A percentile compares a stretch with the other conserved stretches of the same genome.
Evolutionary conservation across 2,113 vertebrate species (phyloP).

Genomic region (Clupea harengus): DNA sequence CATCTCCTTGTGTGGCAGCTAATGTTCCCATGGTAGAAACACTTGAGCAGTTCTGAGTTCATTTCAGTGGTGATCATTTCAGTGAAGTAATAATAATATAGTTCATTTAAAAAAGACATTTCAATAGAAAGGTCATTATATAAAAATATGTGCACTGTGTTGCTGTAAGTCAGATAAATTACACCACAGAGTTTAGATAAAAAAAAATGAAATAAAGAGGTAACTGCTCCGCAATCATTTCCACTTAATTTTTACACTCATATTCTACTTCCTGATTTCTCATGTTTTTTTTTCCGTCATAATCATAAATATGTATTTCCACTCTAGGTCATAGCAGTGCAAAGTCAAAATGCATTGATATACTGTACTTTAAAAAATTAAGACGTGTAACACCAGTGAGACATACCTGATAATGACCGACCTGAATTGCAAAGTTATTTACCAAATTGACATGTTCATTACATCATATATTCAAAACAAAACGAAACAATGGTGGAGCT

Average conservation of each 20-base stretch:
- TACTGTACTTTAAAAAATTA: conserved; percentile 27
- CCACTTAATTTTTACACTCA: conserved; percentile 17
- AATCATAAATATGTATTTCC: conserved; percentile 25
- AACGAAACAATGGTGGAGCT: neutral
- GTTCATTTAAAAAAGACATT: conserved; percentile 28
- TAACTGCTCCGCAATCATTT: conserved; percentile 30
- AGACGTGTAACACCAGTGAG: conserved; percentile 17
- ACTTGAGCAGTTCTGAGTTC: conserved; percentile 7
- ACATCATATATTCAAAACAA: neutral
- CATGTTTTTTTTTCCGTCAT: neutral
- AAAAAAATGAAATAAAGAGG: conserved; percentile 32
- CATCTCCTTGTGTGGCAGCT: neutral
- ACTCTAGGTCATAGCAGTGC: conserved; percentile 31
- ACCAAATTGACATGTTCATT: neutral
- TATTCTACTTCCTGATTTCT: conserved; percentile 24
- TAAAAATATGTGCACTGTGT: conserved; percentile 31
- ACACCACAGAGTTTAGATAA: conserved; percentile 40
- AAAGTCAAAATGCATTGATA: conserved; percentile 29
- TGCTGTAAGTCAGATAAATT: conserved; percentile 27
- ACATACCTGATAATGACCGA: conserved; percentile 5
- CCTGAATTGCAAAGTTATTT: conserved; percentile 14
- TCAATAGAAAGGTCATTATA: conserved; percentile 24
- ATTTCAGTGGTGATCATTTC: conserved; percentile 19
- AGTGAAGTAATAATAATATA: conserved; percentile 25
- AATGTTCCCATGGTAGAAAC: neutral